Conservation (phyloP, 1,140 invertebrate genomes). For the Meloidogyne floridensis region DNA sequence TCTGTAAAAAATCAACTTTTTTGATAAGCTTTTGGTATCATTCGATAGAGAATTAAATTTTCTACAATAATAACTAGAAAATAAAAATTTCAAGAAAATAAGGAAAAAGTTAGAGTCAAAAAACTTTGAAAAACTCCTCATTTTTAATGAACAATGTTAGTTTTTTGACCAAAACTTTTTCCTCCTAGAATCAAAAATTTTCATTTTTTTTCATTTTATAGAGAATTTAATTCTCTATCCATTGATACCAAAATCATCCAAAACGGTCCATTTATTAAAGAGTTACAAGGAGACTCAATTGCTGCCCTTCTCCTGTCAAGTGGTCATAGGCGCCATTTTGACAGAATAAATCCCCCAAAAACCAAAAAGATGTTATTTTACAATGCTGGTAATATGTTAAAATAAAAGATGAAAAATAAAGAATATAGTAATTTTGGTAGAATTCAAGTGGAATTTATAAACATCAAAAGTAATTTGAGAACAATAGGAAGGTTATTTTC, state of each 20-base stretch:
- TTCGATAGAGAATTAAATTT: background rate
- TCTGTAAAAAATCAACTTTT: background rate
- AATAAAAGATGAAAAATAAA: background rate
- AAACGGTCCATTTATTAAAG: background rate
- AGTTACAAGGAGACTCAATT: background rate
- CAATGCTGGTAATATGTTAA: background rate
- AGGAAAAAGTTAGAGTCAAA: background rate
- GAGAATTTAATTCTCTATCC: background rate
- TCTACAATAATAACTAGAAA: background rate
- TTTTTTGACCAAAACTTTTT: background rate
- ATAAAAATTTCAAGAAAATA: background rate
- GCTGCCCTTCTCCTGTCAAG: background rate
- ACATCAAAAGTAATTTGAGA: background rate
- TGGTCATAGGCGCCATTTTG: background rate
- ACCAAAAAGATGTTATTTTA: background rate
- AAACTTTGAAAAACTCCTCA: background rate
- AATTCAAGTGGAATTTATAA: background rate
- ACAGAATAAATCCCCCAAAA: constrained; percentile 1
- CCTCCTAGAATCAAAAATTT: background rate
- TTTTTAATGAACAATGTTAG: background rate
- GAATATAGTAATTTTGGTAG: background rate
- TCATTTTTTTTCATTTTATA: background rate
- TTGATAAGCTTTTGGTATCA: background rate
- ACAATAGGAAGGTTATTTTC: background rate
- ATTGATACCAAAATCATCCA: background rate